phyloP scores from a whole-genome alignment of 1,140 invertebrate genomes.

The Trissolcus basalis region DNA sequence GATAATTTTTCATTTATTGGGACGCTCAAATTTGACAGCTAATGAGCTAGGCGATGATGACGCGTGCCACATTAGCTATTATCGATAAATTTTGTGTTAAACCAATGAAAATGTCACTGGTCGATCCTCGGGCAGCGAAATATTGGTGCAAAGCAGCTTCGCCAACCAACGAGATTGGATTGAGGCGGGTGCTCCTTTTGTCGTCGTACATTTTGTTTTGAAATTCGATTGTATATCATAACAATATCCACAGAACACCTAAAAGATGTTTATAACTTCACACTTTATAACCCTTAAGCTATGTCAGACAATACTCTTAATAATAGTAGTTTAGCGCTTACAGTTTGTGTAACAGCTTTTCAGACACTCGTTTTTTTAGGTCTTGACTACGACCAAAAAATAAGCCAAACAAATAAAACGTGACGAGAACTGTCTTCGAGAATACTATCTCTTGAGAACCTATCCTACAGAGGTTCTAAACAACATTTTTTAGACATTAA shows the following conservation, averaged over 20 bases:
- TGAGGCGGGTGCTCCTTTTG: conserved; percentile 8
- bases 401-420: conserved; percentile 35
- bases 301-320: conserved; percentile 45
- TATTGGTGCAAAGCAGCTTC: conserved; percentile 54
- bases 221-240: conserved; percentile 37
- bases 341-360: conserved; percentile 46
- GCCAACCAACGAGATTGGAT: conserved; percentile 23
- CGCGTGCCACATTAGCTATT: conserved; percentile 51
- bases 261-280: conserved; percentile 41
- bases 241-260: conserved; percentile 40
- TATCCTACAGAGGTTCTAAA: conserved; percentile 47
- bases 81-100: conserved; percentile 46
- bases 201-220: conserved; percentile 16
- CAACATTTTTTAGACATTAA: conserved; percentile 52
- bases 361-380: conserved; percentile 43
- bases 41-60: conserved; percentile 49
- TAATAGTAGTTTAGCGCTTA: conserved; percentile 40
- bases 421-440: conserved; percentile 35
- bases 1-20: conserved; percentile 43
- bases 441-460: conserved; percentile 26
- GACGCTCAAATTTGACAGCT: conserved; percentile 34
- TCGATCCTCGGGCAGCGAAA: conserved; percentile 48
- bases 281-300: conserved; percentile 42
- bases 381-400: conserved; percentile 34
- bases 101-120: conserved; percentile 54